These are phyloP conservation scores for Motacilla tschutschensis DNA, from an alignment of 2,113 vertebrate species.

Conservation along the genomic window DNA sequence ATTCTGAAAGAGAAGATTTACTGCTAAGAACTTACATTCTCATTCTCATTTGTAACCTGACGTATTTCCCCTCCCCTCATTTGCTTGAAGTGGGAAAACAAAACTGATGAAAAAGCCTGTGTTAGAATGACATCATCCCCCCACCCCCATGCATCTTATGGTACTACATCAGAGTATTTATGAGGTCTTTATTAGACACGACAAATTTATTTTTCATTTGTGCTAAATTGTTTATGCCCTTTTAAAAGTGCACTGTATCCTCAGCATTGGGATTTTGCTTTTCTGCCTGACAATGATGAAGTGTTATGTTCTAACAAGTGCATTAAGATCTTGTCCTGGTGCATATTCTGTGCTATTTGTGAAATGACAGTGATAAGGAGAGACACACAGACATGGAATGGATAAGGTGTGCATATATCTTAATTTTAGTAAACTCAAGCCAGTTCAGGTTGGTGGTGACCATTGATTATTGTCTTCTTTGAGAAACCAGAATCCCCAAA, in stretches of 20 bases:
- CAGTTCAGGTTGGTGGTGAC: background rate
- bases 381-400: background rate
- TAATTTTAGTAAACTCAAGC: background rate
- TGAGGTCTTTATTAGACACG: constrained; percentile 53
- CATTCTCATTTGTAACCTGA: background rate
- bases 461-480: background rate
- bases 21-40: background rate
- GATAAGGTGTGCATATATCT: background rate
- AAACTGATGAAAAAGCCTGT: background rate
- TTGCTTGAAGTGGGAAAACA: constrained; percentile 10
- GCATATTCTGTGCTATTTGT: constrained; percentile 47
- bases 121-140: background rate
- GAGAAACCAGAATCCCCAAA: background rate
- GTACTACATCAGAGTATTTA: constrained; percentile 44
- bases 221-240: constrained; percentile 45
- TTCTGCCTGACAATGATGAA: constrained; percentile 44
- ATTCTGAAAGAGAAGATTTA: background rate
- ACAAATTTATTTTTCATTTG: constrained; percentile 55
- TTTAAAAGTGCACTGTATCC: constrained; percentile 32
- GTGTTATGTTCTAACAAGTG: constrained; percentile 22
- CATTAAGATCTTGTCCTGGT: constrained; percentile 47
- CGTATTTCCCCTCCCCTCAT: background rate
- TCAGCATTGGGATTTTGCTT: constrained; percentile 20
- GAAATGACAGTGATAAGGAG: constrained; percentile 52
- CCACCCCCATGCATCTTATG: background rate